Base-by-base conservation (phyloP, 2,797 vertebrate species). In the Emys orbicularis region DNA sequence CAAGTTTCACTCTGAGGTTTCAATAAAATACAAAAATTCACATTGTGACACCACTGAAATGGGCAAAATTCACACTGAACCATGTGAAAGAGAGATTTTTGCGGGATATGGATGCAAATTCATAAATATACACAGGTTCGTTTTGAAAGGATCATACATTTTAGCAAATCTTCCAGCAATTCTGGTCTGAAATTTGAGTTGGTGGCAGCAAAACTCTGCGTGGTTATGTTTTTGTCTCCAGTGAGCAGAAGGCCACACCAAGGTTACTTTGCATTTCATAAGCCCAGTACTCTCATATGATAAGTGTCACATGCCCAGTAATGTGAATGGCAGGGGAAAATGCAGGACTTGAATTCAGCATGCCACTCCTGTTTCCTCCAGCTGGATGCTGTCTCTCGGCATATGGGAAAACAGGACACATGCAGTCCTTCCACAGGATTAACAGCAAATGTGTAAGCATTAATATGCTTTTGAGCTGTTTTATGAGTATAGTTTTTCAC, bases 331-430 rank as follows among this genome's bases (percentile, higher is more conserved):
- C 65, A 80, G 37, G 79, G 76, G n/a, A 88, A 90, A 47, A 37
- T 29, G 11, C 21, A 77, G 37, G 68, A 72, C 41, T 44, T 87
- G 5, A 29, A 8, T 47, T 77, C 13, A 77, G 44, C 27, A 29
- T 77, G 44, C 13, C 3, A 0, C 18, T 93, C 84, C 53, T 88
- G 7, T 68, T 93, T 87, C 81, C 74, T 49, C 29, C 81, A 61
- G 12, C 0, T 57, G 68, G 37, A 41, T 89, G 5, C 13, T 87
- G 86, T 77, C 27, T 77, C 13, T 47, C 18, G 8, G 80, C 3
- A 0, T 13, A 37, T 52, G 37, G 47, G 76, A 76, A 86, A 79
- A 53, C 23, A 81, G 27, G 5, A 29, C 18, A 7, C 0, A 0
- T 15, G 65, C 18, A 61, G 21, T n/a, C 23, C 49, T 86, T 74